Evolutionary conservation across 2,888 invertebrate genomes (phyloP).

Genomic region (Allygus modestus): DNA sequence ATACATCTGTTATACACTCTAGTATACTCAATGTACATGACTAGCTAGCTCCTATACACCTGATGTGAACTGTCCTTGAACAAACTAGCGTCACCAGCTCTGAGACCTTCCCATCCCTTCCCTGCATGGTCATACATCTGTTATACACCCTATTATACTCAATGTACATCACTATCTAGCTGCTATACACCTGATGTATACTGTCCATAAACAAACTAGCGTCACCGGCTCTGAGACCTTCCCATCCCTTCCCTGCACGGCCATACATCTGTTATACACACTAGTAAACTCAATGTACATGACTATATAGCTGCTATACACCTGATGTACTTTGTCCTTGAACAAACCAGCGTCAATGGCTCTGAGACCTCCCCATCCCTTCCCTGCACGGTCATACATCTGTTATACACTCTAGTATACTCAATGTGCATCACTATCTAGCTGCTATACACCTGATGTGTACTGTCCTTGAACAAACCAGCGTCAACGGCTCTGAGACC

Average conservation of each 20-base stretch:
- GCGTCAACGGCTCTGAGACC: too few relatives aligned
- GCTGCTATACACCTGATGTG: too few relatives aligned
- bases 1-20: too few relatives aligned
- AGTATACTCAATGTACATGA: too few relatives aligned
- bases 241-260: neutral
- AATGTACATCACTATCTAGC: neutral
- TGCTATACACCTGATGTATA: neutral
- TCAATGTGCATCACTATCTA: too few relatives aligned
- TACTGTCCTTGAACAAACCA: too few relatives aligned
- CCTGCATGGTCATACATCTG: neutral
- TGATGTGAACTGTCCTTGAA: too few relatives aligned
- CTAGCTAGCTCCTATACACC: too few relatives aligned
- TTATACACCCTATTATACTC: neutral
- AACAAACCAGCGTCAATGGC: neutral
- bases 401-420: too few relatives aligned
- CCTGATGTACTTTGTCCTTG: too few relatives aligned
- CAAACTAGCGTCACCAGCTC: neutral
- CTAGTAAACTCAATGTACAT: neutral
- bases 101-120: slow-evolving; percentile 15
- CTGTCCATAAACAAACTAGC: neutral
- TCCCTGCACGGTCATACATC: neutral
- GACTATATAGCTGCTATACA: too few relatives aligned
- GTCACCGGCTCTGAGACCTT: neutral
- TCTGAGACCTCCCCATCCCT: neutral
- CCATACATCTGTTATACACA: neutral